Percentiles rank a stretch among this genome's conserved stretches.
phyloP scores from a whole-genome alignment of 2,888 invertebrate species.

The Agrochola macilenta region DNA sequence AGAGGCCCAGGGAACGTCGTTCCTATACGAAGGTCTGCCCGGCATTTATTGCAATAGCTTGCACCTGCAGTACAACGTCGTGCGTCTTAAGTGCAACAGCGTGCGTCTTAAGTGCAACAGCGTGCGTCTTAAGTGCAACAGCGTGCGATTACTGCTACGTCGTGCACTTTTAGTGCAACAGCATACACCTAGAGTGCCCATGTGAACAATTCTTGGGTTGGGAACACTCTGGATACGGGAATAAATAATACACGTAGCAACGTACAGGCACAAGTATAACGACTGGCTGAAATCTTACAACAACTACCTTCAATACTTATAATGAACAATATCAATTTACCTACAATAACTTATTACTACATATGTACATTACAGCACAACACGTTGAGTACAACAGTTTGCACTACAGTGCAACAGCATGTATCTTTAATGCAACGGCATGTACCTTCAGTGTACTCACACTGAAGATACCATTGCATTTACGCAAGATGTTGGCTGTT shows the following conservation, averaged over 20 bases:
- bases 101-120: neutral
- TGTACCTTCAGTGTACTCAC: neutral
- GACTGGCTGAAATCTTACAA: too few species aligned
- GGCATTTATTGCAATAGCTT: neutral
- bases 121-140: neutral
- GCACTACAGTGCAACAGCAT: neutral
- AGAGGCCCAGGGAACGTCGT: neutral
- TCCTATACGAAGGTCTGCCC: neutral
- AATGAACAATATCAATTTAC: too few species aligned
- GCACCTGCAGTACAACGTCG: neutral
- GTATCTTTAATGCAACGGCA: neutral
- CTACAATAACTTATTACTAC: too few species aligned
- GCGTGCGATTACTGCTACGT: neutral
- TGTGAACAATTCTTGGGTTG: too few species aligned
- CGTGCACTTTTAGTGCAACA: neutral
- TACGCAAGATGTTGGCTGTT: neutral
- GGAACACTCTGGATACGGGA: too few species aligned
- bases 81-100: neutral
- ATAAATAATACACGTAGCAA: too few species aligned
- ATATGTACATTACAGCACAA: too few species aligned
- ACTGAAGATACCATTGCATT: neutral
- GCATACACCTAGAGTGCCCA: neutral
- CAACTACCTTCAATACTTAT: too few species aligned
- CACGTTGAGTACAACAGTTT: neutral
- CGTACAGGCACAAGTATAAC: too few species aligned